Evolutionary conservation across 2,888 invertebrate genomes (phyloP).

Genomic region (Cosmia pyralina): DNA sequence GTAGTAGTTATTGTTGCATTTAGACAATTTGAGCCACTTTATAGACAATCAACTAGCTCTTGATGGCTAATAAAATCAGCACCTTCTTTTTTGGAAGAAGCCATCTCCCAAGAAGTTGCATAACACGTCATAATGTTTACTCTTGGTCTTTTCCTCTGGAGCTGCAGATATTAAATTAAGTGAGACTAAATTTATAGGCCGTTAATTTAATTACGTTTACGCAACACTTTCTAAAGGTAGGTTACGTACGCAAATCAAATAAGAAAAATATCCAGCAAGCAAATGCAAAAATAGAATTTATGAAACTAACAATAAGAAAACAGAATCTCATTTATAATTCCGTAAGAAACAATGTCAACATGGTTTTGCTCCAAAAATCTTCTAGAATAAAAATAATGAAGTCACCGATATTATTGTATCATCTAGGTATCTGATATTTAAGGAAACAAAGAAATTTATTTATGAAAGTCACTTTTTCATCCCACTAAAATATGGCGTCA

Average conservation of each 20-base stretch:
- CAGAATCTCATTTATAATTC: neutral
- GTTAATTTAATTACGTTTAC: too few species aligned
- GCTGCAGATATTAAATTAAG: neutral
- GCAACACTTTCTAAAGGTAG: neutral
- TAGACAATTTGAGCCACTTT: neutral
- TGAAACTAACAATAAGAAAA: neutral
- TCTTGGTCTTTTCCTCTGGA: neutral
- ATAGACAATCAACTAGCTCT: neutral
- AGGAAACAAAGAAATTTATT: neutral
- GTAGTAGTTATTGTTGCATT: neutral
- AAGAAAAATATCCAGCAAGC: neutral
- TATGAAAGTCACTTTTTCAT: neutral
- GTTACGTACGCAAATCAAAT: neutral
- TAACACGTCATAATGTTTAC: neutral
- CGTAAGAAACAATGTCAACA: neutral
- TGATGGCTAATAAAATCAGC: neutral
- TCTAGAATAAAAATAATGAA: neutral
- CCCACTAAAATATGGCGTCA: too few species aligned
- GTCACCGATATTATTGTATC: neutral
- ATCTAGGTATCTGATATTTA: neutral
- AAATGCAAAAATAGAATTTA: neutral
- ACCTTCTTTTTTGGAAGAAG: neutral
- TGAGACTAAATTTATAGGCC: neutral
- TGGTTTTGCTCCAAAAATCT: neutral
- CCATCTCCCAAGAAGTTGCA: neutral